Percentiles rank a stretch among this genome's conserved stretches.
phyloP scores from a whole-genome alignment of 2,113 vertebrate genomes.

The Balaeniceps rex region DNA sequence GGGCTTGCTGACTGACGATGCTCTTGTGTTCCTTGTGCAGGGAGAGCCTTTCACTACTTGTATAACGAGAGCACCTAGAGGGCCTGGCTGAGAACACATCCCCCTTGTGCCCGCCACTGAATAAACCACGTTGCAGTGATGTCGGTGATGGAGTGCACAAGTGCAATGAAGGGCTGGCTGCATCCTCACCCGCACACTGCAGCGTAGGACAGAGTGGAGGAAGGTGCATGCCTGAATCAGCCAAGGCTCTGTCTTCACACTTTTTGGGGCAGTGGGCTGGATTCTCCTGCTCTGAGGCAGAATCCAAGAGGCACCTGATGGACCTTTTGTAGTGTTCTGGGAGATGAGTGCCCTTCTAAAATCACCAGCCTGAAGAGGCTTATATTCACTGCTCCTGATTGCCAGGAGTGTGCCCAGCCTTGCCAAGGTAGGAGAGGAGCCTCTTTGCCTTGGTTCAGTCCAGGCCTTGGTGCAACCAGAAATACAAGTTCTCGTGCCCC shows the following conservation, averaged over 20 bases:
- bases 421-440: not conserved
- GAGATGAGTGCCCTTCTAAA: not conserved
- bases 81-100: not conserved
- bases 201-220: not conserved
- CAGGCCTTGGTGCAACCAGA: not conserved
- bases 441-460: not conserved
- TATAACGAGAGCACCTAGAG: not conserved
- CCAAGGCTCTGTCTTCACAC: not conserved
- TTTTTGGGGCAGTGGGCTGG: not conserved
- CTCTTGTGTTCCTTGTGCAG: not conserved
- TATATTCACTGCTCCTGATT: not conserved
- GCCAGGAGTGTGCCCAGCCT: not conserved
- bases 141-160: not conserved
- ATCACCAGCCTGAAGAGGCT: not conserved
- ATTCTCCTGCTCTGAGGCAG: not conserved
- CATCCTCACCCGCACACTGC: not conserved
- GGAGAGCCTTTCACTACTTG: not conserved
- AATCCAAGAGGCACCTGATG: not conserved
- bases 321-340: not conserved
- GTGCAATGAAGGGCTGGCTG: not conserved
- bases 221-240: not conserved
- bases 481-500: not conserved
- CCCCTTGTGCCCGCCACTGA: not conserved
- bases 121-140: fast-evolving
- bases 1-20: not conserved